These are phyloP conservation scores for Drosophila neotestacea DNA, from an alignment of 2,888 invertebrate species.

Conservation along the genomic window DNA sequence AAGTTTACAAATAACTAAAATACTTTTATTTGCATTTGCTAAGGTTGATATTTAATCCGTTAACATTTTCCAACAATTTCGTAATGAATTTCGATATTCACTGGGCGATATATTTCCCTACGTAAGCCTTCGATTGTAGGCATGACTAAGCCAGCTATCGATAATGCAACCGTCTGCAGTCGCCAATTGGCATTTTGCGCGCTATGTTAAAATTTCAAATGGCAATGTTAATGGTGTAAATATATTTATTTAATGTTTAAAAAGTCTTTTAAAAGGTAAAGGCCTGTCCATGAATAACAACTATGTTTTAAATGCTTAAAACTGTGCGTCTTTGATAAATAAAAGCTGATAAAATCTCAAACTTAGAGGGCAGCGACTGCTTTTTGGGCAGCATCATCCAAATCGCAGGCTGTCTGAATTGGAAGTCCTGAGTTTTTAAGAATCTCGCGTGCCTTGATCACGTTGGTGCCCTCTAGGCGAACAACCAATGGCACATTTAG, in stretches of 20 bases:
- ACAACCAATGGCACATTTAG: constrained; percentile 96
- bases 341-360: background rate
- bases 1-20: background rate
- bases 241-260: constrained; percentile 7
- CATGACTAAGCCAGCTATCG: constrained; percentile 14
- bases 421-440: constrained; percentile 93
- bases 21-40: background rate
- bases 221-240: constrained; percentile 10
- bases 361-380: constrained; percentile 88
- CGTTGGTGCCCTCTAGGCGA: constrained; percentile 98
- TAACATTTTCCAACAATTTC: no score
- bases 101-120: background rate
- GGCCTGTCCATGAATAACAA: constrained; percentile 11
- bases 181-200: background rate
- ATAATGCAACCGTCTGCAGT: constrained; percentile 8
- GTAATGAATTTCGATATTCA: background rate
- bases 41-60: background rate
- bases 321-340: constrained; percentile 45
- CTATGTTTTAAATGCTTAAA: constrained; percentile 44
- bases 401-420: constrained; percentile 92
- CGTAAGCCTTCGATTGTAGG: background rate
- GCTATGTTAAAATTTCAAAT: constrained; percentile 2
- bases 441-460: constrained; percentile 92
- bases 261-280: constrained; percentile 32
- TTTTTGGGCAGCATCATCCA: constrained; percentile 96